Base-by-base conservation (phyloP, 1,140 invertebrate genomes). In the Scaptomyza graminum region DNA sequence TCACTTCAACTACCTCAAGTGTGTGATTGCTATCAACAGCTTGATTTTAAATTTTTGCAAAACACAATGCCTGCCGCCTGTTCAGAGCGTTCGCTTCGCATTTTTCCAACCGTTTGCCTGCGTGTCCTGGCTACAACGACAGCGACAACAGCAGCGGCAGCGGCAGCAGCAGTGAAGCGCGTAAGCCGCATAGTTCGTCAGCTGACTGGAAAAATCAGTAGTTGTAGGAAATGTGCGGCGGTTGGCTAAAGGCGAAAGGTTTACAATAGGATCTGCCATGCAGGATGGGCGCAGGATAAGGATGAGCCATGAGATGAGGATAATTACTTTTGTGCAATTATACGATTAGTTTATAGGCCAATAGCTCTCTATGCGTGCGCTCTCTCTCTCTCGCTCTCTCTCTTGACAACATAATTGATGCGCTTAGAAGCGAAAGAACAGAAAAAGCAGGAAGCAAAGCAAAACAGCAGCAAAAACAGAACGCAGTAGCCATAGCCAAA, bases 261-360 rank as follows among this genome's bases (percentile, higher is more conserved):
- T 55, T 73, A 52, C 49, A 68, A 56, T 46, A 55, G 50, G 49
- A 61, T 47, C 31, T 34, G 31, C 31, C 28, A 11, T 12, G 37
- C 37, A 39, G 37, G 37, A 39, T 41, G 37, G 37, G 54, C 49
- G 22, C 43, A 46, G 65, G 55, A 50, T 61, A 50, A 69, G 75
- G 62, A 67, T 73, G 55, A 68, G 60, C 70, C 47, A 5, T 39
- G 52, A 12, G 56, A 64, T 55, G 9, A 59, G 65, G 64, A 83
- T 88, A 88, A 88, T 89, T 88, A 89, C 79, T 83, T 89, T 79
- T 79, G 76, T 89, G 66, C 84, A 79, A 88, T 88, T 88, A 88
- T 88, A 73, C 76, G 83, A 88, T 88, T 88, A 89, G 84, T 88
- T 88, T 88, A 88, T 88, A 88, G 83, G 83, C 83, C 83, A 88